A percentile compares a stretch with the other conserved stretches of the same genome.
These are phyloP conservation scores for Drosophila hamatofila DNA, from an alignment of 2,888 invertebrate species.

Conservation along the genomic window DNA sequence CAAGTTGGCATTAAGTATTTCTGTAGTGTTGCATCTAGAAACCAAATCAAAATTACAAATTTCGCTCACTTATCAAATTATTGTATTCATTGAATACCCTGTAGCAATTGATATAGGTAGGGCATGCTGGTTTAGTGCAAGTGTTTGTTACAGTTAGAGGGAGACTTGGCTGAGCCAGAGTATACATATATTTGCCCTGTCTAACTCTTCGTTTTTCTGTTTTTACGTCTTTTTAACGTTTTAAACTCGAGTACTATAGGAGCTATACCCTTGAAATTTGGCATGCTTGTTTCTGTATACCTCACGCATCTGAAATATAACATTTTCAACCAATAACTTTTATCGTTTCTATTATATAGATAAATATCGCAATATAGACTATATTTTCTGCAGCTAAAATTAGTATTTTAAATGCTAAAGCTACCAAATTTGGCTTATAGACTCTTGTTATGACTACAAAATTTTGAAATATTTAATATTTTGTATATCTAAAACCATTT, in stretches of 20 bases:
- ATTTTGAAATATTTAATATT: not conserved
- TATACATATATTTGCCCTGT: not conserved
- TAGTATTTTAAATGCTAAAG: too few relatives aligned
- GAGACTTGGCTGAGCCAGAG: not conserved
- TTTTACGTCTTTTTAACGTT: not conserved
- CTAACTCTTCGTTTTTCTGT: not conserved
- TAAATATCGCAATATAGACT: not conserved
- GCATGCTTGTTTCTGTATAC: too few relatives aligned
- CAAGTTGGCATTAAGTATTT: slow-evolving; percentile 59
- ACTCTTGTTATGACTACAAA: too few relatives aligned
- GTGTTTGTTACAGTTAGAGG: not conserved
- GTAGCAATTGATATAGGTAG: not conserved
- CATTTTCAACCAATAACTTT: not conserved
- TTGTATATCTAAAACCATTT: not conserved
- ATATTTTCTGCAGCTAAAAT: not conserved
- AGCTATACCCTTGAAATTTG: not conserved
- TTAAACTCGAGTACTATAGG: not conserved
- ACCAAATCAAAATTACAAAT: slow-evolving; percentile 21
- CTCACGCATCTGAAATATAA: not conserved
- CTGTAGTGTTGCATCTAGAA: slow-evolving; percentile 62
- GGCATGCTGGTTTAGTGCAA: not conserved
- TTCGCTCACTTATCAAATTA: not conserved
- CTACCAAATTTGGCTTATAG: not conserved
- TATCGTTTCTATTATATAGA: not conserved
- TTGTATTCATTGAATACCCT: not conserved